phyloP scores from a whole-genome alignment of 1,140 invertebrate genomes.

The Rhopalosiphum padi region DNA sequence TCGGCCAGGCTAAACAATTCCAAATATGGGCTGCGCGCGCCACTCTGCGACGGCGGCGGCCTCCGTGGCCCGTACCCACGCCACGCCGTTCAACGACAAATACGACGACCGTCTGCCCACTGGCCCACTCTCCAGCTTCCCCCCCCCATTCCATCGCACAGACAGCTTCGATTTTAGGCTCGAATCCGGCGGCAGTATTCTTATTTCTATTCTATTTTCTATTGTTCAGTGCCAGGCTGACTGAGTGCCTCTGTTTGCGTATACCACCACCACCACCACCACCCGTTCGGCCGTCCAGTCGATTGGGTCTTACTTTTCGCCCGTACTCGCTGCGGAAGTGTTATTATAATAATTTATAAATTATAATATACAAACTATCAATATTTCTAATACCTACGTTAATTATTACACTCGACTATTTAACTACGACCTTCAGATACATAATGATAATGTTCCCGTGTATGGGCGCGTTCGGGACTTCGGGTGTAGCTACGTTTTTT shows the following conservation, averaged over 20 bases:
- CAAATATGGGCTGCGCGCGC: slow-evolving; percentile 43
- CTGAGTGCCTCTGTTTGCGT: neutral
- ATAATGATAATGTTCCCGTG: neutral
- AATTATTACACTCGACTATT: neutral
- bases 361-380: neutral
- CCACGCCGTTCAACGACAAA: too few relatives aligned
- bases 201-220: neutral
- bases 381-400: neutral
- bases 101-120: neutral
- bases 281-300: too few relatives aligned
- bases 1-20: slow-evolving; percentile 39
- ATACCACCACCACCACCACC: too few relatives aligned
- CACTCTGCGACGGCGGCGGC: neutral
- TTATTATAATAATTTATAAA: neutral
- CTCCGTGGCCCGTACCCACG: neutral
- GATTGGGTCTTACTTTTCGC: neutral
- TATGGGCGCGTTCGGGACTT: neutral
- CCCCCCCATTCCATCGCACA: too few relatives aligned
- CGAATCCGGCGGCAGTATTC: neutral
- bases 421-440: too few relatives aligned
- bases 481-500: neutral
- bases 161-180: neutral
- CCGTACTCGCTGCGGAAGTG: neutral
- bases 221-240: neutral
- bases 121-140: neutral